A percentile compares a stretch with the other conserved stretches of the same genome.
Evolutionary conservation across 1,140 invertebrate genomes (phyloP).

Genomic region (Drosophila melanogaster): DNA sequence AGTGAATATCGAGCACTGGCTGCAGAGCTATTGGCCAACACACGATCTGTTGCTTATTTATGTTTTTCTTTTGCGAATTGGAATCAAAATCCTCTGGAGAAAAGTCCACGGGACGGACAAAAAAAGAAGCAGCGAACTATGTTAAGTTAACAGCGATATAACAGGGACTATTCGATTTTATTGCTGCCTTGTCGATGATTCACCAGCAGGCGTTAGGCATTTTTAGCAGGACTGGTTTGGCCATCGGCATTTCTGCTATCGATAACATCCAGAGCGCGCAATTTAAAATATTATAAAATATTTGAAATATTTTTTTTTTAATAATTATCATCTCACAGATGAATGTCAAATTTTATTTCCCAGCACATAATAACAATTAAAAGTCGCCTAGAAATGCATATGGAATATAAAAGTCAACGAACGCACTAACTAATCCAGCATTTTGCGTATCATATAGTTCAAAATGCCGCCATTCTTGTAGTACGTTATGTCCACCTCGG

Average conservation of each 20-base stretch:
- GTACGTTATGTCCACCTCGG: constrained; percentile 98
- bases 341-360: constrained; percentile 19
- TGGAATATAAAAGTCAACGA: constrained; percentile 49
- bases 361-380: constrained; percentile 20
- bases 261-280: background rate
- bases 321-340: background rate
- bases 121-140: constrained; percentile 19
- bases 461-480: constrained; percentile 97
- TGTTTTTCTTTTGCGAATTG: constrained; percentile 40
- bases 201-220: background rate
- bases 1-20: background rate
- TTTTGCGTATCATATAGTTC: constrained; percentile 98
- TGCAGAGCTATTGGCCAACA: background rate
- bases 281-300: background rate
- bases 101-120: constrained; percentile 33
- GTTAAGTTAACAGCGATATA: background rate
- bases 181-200: background rate
- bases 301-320: background rate
- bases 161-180: constrained; percentile 1
- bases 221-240: background rate
- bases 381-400: constrained; percentile 43
- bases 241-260: background rate
- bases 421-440: constrained; percentile 84
- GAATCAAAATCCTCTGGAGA: constrained; percentile 35
- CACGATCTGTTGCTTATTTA: constrained; percentile 10